A percentile compares a stretch with the other conserved stretches of the same genome.
Evolutionary conservation across 2,797 vertebrate genomes (phyloP).

Genomic region (Podargus strigoides): DNA sequence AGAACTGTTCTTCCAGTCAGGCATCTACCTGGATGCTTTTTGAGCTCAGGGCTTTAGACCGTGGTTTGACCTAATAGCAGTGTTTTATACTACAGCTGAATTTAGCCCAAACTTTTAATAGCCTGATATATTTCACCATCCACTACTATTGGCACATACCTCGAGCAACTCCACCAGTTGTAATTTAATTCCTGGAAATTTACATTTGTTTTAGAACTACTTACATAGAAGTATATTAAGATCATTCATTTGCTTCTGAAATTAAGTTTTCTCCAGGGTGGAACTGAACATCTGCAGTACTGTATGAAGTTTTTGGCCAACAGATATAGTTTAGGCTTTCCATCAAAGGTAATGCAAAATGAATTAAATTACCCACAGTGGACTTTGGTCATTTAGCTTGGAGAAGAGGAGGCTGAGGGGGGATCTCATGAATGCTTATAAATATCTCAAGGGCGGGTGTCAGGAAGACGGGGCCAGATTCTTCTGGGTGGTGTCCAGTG

Average conservation of each 20-base stretch:
- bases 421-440: too few relatives aligned
- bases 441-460: too few relatives aligned
- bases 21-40: background rate
- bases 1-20: background rate
- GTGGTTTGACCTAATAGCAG: background rate
- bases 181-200: background rate
- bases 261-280: background rate
- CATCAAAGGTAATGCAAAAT: background rate
- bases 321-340: background rate
- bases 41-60: background rate
- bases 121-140: background rate
- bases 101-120: background rate
- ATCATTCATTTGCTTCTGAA: background rate
- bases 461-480: too few relatives aligned
- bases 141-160: background rate
- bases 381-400: background rate
- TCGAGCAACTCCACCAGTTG: background rate
- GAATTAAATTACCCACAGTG: background rate
- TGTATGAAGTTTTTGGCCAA: background rate
- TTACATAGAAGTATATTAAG: background rate
- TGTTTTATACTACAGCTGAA: background rate
- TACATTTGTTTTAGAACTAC: background rate
- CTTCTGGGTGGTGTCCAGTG: too few relatives aligned
- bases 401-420: too few relatives aligned
- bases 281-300: background rate